These are phyloP conservation scores for Solea solea DNA, from an alignment of 2,113 vertebrate species.

Conservation along the genomic window DNA sequence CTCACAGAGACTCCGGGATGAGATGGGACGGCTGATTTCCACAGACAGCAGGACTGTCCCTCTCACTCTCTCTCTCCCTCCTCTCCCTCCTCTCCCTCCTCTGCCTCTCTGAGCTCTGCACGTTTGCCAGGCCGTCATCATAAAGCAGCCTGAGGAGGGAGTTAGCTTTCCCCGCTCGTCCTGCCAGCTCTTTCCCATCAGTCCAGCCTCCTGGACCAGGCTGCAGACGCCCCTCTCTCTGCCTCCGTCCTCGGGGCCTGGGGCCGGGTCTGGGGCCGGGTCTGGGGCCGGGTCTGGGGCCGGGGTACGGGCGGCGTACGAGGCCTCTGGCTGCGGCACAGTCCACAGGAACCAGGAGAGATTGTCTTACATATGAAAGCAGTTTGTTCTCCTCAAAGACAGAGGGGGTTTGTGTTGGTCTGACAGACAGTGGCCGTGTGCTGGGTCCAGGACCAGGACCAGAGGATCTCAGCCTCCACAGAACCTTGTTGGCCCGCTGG, in stretches of 20 bases:
- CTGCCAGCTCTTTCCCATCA: conserved; percentile 78
- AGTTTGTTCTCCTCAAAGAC: too few relatives aligned
- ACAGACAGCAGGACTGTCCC: conserved; percentile 23
- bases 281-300: conserved; percentile 40
- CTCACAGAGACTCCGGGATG: not conserved
- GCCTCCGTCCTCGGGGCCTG: conserved; percentile 10
- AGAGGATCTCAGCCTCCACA: conserved; percentile 45
- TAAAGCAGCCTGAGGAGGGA: conserved; percentile 66
- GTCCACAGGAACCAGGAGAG: not conserved
- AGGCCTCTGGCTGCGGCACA: conserved; percentile 10
- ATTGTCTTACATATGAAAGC: conserved; percentile 41
- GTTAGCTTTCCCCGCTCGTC: conserved; percentile 57
- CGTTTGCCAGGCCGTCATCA: conserved; percentile 70
- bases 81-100: not conserved
- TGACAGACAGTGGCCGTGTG: too few relatives aligned
- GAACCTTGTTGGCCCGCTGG: conserved; percentile 15
- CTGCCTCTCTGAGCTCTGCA: conserved; percentile 41
- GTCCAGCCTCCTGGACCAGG: conserved; percentile 74
- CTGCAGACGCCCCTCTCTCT: conserved; percentile 55
- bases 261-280: conserved; percentile 45
- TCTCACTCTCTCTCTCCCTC: not conserved
- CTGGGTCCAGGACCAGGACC: too few relatives aligned
- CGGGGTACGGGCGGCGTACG: conserved; percentile 4
- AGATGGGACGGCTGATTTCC: conserved; percentile 8
- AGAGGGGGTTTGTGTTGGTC: too few relatives aligned